A percentile compares a stretch with the other conserved stretches of the same genome.
phyloP scores from a whole-genome alignment of 2,113 vertebrate genomes.

The Bagarius yarrelli region DNA sequence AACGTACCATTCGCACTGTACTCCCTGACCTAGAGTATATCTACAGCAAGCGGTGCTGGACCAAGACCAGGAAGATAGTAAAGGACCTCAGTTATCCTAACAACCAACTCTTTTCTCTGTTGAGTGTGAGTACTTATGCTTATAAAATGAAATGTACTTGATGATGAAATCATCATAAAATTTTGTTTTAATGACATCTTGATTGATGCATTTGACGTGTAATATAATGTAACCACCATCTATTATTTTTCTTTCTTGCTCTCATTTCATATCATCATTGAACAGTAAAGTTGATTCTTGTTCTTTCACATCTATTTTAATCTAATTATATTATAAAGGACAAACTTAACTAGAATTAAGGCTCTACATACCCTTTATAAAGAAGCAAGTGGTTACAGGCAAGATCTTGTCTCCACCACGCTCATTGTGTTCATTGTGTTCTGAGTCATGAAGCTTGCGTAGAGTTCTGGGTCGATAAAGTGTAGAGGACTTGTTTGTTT shows the following conservation, averaged over 20 bases:
- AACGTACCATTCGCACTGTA: too few species aligned
- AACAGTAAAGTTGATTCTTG: slow-evolving; percentile 29
- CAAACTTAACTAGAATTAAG: slow-evolving; percentile 35
- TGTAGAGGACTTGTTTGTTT: slow-evolving; percentile 36
- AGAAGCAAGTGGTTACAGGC: slow-evolving; percentile 33
- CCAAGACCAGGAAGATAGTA: too few species aligned
- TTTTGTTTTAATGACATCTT: too few species aligned
- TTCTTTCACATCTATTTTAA: slow-evolving; percentile 1
- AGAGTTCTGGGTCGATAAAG: slow-evolving; percentile 19
- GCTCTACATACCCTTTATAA: slow-evolving; percentile 36
- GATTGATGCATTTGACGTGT: too few species aligned
- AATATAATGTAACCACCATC: too few species aligned
- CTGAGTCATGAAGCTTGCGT: neutral
- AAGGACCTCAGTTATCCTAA: too few species aligned
- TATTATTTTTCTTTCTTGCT: neutral
- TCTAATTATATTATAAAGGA: slow-evolving; percentile 33
- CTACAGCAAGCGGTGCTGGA: too few species aligned
- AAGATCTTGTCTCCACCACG: slow-evolving; percentile 1
- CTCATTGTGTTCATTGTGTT: slow-evolving; percentile 8
- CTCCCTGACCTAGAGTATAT: too few species aligned
- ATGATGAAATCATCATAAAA: too few species aligned
- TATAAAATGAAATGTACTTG: too few species aligned
- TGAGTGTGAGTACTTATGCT: too few species aligned
- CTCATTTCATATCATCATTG: neutral
- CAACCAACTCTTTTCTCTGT: too few species aligned